Conservation (phyloP, 2,888 invertebrate species). For the Microdon myrmicae region DNA sequence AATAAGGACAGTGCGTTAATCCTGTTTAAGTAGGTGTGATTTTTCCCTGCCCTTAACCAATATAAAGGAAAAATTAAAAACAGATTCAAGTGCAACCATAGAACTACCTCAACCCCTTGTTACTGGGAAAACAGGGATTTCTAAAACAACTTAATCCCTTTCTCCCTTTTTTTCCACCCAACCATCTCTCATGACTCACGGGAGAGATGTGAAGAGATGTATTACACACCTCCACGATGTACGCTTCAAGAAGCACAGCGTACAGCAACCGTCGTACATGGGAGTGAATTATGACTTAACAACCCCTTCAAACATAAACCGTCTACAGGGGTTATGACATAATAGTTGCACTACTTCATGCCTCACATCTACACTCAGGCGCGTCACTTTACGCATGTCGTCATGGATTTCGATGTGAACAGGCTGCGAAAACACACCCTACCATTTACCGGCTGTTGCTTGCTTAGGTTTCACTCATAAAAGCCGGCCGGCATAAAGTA, state of each 20-base stretch:
- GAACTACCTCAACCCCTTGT: not conserved
- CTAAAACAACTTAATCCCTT: slow-evolving; percentile 48
- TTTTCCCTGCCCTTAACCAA: slow-evolving; percentile 24
- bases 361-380: slow-evolving; percentile 5
- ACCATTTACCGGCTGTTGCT: slow-evolving; percentile 36
- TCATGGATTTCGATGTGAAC: slow-evolving; percentile 28
- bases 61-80: slow-evolving; percentile 1
- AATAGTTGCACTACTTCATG: slow-evolving; percentile 23
- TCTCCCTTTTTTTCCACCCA: too few relatives aligned
- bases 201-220: slow-evolving; percentile 33
- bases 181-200: slow-evolving; percentile 48
- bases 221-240: slow-evolving; percentile 12
- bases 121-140: slow-evolving; percentile 26
- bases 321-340: slow-evolving; percentile 3
- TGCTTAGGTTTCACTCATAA: slow-evolving; percentile 27
- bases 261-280: slow-evolving; percentile 12
- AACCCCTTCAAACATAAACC: slow-evolving; percentile 10
- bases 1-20: slow-evolving; percentile 39
- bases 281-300: slow-evolving; percentile 5
- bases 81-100: slow-evolving; percentile 15
- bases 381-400: slow-evolving; percentile 49
- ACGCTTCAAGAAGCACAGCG: slow-evolving; percentile 8
- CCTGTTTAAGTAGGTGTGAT: slow-evolving; percentile 50
- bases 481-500: slow-evolving; percentile 27
- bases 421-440: slow-evolving; percentile 34